Evolutionary conservation across 2,888 invertebrate genomes (phyloP).

Genomic region (Agelastica alni): DNA sequence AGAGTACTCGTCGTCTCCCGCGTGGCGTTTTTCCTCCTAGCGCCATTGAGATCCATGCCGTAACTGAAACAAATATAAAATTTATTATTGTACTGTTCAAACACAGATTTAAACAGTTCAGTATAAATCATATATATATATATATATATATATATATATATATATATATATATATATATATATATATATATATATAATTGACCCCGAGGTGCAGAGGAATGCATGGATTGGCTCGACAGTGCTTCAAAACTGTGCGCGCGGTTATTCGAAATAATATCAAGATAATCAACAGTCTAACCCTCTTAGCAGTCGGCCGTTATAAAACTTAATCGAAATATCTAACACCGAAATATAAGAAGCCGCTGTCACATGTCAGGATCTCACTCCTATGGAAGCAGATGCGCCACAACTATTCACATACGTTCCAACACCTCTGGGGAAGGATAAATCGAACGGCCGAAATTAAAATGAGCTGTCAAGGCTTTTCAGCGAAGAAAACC

Average conservation of each 20-base stretch:
- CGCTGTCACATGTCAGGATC: slow-evolving; percentile 12
- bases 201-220: too few relatives aligned
- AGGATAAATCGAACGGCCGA: slow-evolving; percentile 7
- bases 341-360: neutral
- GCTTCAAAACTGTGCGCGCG: too few relatives aligned
- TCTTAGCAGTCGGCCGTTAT: neutral
- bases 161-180: too few relatives aligned
- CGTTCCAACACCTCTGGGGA: slow-evolving; percentile 9
- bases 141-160: too few relatives aligned
- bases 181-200: too few relatives aligned
- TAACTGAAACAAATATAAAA: slow-evolving; percentile 76
- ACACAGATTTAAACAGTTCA: too few relatives aligned
- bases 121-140: too few relatives aligned
- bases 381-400: slow-evolving; percentile 21
- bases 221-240: too few relatives aligned
- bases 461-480: slow-evolving; percentile 34
- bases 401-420: slow-evolving; percentile 9
- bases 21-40: slow-evolving; percentile 96
- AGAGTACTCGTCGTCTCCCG: slow-evolving; percentile 97
- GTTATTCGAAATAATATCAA: too few relatives aligned
- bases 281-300: neutral
- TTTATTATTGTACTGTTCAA: too few relatives aligned
- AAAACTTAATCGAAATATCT: slow-evolving; percentile 8
- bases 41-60: slow-evolving; percentile 93
- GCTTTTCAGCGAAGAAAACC: slow-evolving; percentile 32